Conservation (phyloP, 92 coral and sea anemone species). For the Actinostola sp. region DNA sequence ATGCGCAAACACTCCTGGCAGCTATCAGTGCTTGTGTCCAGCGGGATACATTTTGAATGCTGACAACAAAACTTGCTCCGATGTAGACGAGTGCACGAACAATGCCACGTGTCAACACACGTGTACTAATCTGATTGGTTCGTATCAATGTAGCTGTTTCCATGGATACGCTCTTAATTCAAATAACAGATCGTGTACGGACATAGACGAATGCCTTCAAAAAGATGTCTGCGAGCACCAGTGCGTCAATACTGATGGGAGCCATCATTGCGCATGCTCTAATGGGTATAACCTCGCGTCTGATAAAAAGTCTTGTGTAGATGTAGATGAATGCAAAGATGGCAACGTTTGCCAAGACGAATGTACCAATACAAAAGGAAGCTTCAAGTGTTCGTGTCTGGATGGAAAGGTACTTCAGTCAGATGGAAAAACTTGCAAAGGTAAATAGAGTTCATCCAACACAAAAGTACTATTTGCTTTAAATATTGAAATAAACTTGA, state of each 20-base stretch:
- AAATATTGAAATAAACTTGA: too few relatives aligned
- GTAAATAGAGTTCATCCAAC: constrained; percentile 7
- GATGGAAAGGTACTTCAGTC: constrained; percentile 22
- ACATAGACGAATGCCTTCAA: constrained; percentile 49
- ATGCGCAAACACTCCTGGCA: constrained; percentile 31
- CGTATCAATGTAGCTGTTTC: constrained; percentile 50
- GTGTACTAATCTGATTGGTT: constrained; percentile 53
- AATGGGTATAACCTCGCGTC: constrained; percentile 38
- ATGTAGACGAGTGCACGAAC: constrained; percentile 48
- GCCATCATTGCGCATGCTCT: constrained; percentile 53
- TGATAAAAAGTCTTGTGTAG: constrained; percentile 25
- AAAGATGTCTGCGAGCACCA: constrained; percentile 8
- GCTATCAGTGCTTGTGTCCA: constrained; percentile 29
- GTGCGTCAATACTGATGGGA: constrained; percentile 51
- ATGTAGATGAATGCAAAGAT: background rate
- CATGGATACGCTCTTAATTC: constrained; percentile 33
- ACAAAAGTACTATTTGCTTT: too few relatives aligned
- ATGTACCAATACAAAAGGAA: constrained; percentile 27
- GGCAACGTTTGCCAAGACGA: constrained; percentile 20
- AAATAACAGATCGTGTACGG: constrained; percentile 48
- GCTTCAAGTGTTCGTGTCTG: constrained; percentile 35
- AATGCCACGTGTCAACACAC: constrained; percentile 40
- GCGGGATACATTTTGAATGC: constrained; percentile 11
- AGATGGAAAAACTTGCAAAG: constrained; percentile 50
- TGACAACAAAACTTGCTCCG: constrained; percentile 51